Evolutionary conservation across 2,113 vertebrate genomes (phyloP).

Genomic region (Thalassarche chlororhynchos): DNA sequence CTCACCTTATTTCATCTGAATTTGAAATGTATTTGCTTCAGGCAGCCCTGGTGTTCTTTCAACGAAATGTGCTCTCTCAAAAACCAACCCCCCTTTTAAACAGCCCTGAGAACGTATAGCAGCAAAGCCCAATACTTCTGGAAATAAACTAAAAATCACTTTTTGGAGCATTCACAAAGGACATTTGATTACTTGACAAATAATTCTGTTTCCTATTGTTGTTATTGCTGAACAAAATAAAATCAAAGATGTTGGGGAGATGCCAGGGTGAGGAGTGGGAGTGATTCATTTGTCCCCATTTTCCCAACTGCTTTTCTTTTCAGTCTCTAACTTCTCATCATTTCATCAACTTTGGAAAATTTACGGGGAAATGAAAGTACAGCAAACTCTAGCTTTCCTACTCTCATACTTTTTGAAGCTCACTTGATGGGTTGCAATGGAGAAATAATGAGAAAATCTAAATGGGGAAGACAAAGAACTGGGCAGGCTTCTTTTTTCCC

Average conservation of each 20-base stretch:
- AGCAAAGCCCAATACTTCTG: background rate
- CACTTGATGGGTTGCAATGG: background rate
- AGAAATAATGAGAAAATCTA: background rate
- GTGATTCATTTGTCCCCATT: background rate
- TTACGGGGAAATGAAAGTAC: background rate
- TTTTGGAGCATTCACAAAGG: background rate
- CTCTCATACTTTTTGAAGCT: background rate
- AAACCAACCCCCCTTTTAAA: background rate
- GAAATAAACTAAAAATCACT: background rate
- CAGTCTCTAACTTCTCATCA: background rate
- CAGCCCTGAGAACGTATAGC: background rate
- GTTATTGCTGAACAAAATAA: slow-evolving; percentile 32
- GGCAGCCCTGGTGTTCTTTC: background rate
- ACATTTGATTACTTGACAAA: slow-evolving; percentile 1
- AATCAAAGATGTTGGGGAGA: background rate
- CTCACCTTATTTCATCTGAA: background rate
- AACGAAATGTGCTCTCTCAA: background rate
- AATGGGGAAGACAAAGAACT: background rate
- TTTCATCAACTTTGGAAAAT: background rate
- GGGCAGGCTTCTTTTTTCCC: background rate
- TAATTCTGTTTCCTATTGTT: slow-evolving; percentile 10
- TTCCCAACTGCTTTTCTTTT: background rate
- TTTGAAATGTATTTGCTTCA: background rate
- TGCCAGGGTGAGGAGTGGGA: background rate
- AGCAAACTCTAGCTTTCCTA: background rate